Evolutionary conservation across 1,140 invertebrate genomes (phyloP).

Genomic region (Asobara japonica): DNA sequence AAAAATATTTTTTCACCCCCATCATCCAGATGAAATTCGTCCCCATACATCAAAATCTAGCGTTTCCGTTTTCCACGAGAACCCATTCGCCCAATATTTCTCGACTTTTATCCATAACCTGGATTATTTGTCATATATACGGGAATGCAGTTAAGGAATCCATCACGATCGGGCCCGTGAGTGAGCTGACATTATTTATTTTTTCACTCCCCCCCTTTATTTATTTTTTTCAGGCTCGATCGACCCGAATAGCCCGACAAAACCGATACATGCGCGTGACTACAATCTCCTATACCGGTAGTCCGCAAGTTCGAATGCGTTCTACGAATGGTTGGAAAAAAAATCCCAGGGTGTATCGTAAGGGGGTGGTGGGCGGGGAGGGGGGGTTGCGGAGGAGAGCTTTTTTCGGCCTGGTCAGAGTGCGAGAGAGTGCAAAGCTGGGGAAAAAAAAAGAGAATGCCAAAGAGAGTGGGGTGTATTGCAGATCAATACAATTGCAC

Average conservation of each 20-base stretch:
- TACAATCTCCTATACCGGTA: conserved; percentile 41
- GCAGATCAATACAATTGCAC: conserved; percentile 69
- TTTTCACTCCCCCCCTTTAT: conserved; percentile 14
- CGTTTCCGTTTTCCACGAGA: background rate
- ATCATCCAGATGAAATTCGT: background rate
- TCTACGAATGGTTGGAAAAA: conserved; percentile 63
- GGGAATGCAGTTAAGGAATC: conserved; percentile 24
- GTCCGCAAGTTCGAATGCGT: conserved; percentile 63
- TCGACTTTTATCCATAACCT: background rate
- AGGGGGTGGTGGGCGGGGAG: conserved; percentile 26
- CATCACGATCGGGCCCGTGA: conserved; percentile 24
- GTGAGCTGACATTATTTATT: conserved; percentile 31
- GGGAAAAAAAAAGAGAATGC: conserved; percentile 24
- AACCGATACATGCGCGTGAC: conserved; percentile 42
- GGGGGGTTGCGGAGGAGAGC: conserved; percentile 30
- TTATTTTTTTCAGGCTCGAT: conserved; percentile 37
- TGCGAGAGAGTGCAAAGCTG: conserved; percentile 11
- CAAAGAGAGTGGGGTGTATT: conserved; percentile 62
- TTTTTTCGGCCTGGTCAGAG: conserved; percentile 9
- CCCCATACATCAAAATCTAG: background rate
- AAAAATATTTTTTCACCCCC: too few species aligned
- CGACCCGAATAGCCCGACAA: conserved; percentile 40
- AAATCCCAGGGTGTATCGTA: conserved; percentile 53
- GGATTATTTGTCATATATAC: background rate
- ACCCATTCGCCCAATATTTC: background rate